phyloP scores from a whole-genome alignment of 2,113 vertebrate species.

The Actenoides lindsayi region DNA sequence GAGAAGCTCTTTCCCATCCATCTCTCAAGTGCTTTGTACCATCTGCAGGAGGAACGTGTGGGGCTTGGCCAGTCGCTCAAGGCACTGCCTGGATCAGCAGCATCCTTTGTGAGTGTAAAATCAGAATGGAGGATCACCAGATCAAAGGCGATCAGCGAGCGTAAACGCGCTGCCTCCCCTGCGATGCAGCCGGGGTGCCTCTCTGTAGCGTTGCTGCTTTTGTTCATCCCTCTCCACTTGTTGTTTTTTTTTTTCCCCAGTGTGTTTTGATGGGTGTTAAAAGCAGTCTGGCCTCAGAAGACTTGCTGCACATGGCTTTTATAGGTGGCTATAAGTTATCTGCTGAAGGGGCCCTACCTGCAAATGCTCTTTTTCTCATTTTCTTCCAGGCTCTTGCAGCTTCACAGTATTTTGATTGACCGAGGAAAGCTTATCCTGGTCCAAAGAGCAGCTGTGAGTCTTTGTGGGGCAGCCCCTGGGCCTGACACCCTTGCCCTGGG shows the following conservation, averaged over 20 bases:
- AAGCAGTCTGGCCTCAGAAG: neutral
- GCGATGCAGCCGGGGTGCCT: fast-evolving
- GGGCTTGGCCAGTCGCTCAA: neutral
- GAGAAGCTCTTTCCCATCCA: neutral
- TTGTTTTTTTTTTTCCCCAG: neutral
- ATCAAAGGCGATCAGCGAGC: fast-evolving
- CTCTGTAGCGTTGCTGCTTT: neutral
- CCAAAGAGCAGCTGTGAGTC: neutral
- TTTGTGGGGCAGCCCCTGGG: neutral
- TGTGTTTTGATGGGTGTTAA: neutral
- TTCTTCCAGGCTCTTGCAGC: neutral
- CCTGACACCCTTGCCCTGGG: fast-evolving
- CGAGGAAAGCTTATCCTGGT: neutral
- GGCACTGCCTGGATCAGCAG: neutral
- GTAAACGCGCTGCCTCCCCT: neutral
- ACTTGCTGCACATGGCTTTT: neutral
- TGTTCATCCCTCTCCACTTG: neutral
- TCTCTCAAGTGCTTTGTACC: neutral
- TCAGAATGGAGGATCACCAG: neutral
- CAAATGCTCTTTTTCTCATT: neutral
- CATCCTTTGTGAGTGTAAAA: neutral
- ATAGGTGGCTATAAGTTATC: neutral
- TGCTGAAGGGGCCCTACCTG: neutral
- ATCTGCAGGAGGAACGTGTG: neutral
- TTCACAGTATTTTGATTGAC: neutral